Evolutionary conservation across 1,140 invertebrate genomes (phyloP).

Genomic region (Cryptotermes secundus): DNA sequence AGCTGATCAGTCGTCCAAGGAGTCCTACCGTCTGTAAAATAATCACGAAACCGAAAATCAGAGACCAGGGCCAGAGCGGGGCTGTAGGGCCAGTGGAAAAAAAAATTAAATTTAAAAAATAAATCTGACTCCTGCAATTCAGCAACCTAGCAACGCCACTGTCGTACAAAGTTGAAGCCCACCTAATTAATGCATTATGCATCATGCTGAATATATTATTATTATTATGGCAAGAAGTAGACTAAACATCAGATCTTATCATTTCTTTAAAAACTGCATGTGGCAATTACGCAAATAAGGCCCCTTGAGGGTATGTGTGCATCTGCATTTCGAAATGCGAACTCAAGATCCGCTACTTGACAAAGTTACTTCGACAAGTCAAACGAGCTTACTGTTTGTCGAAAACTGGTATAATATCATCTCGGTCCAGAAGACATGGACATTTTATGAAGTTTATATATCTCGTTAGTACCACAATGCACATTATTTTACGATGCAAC

Average conservation of each 20-base stretch:
- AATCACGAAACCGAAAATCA: too few relatives aligned
- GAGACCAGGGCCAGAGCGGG: too few relatives aligned
- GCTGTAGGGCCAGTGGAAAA: too few relatives aligned
- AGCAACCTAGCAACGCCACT: too few relatives aligned
- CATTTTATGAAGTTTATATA: background rate
- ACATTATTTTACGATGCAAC: background rate
- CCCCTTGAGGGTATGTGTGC: background rate
- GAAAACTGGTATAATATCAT: background rate
- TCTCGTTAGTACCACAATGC: background rate
- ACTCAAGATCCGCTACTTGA: background rate
- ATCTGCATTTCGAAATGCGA: background rate
- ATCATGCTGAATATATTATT: background rate
- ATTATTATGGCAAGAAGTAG: background rate
- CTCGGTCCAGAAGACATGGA: background rate
- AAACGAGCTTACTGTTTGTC: background rate
- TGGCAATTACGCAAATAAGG: background rate
- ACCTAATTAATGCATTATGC: background rate
- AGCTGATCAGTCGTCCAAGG: too few relatives aligned
- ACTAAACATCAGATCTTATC: background rate
- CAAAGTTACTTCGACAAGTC: background rate
- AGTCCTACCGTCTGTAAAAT: too few relatives aligned
- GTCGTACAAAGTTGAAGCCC: background rate
- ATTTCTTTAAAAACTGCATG: background rate
- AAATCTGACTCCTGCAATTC: too few relatives aligned
- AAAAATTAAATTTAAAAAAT: too few relatives aligned